phyloP scores from a whole-genome alignment of 2,113 vertebrate species.

The Noctilio leporinus region DNA sequence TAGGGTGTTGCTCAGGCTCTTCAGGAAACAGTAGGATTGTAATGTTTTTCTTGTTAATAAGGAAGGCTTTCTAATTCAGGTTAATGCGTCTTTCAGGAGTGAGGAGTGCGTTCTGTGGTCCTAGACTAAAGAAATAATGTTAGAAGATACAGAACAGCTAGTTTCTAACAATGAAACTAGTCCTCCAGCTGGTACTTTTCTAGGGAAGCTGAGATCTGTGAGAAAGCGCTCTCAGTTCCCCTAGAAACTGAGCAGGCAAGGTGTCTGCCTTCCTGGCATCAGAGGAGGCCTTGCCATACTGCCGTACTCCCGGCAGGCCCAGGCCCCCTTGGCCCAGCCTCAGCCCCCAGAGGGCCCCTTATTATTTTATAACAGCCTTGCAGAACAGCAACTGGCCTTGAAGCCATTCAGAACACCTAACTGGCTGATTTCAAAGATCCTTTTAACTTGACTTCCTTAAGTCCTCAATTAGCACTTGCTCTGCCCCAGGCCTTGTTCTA shows the following conservation, averaged over 20 bases:
- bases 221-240: neutral
- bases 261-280: neutral
- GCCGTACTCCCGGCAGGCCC: neutral
- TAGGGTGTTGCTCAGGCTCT: neutral
- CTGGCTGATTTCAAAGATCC: neutral
- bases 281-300: neutral
- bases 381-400: neutral
- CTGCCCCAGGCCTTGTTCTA: neutral
- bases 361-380: neutral
- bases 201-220: neutral
- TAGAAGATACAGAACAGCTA: neutral
- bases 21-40: neutral
- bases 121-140: neutral
- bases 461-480: neutral
- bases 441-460: constrained; percentile 10
- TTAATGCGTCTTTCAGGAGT: neutral
- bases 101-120: neutral
- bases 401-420: neutral
- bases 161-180: neutral
- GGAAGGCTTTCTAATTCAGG: neutral
- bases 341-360: neutral
- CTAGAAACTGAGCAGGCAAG: too few relatives aligned
- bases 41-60: neutral
- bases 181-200: neutral
- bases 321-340: too few relatives aligned